Percentiles rank a stretch among this genome's conserved stretches.
These are phyloP conservation scores for Noctua comes DNA, from an alignment of 2,888 invertebrate species.

Conservation along the genomic window DNA sequence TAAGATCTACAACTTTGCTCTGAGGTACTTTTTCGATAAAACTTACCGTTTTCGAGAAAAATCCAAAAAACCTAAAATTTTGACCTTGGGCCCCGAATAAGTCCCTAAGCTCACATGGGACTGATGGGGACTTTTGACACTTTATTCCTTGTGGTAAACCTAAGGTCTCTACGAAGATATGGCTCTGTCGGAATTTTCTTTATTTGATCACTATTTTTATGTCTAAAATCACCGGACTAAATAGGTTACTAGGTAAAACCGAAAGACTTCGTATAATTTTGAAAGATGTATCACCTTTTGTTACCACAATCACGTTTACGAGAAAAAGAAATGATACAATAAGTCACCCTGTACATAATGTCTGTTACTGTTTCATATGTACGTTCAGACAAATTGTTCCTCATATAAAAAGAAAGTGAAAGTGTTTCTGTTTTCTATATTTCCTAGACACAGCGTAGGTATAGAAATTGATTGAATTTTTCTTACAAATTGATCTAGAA, in stretches of 20 bases:
- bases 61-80: no score
- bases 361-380: constrained; percentile 37
- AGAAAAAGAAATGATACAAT: background rate
- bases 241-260: background rate
- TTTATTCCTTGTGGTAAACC: no score
- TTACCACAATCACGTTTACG: background rate
- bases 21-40: no score
- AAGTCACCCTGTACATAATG: constrained; percentile 44
- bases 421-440: constrained; percentile 35
- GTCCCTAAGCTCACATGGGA: no score
- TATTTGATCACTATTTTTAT: no score
- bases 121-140: no score
- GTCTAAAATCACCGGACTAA: no score
- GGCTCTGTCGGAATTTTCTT: no score
- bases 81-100: no score
- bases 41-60: no score
- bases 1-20: no score
- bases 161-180: no score
- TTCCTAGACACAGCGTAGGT: constrained; percentile 14
- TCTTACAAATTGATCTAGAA: constrained; percentile 32
- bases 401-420: constrained; percentile 29
- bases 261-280: background rate
- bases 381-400: constrained; percentile 44
- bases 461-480: constrained; percentile 39
- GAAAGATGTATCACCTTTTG: background rate